Evolutionary conservation across 1,140 invertebrate species (phyloP).

Genomic region (Leguminivora glycinivorella): DNA sequence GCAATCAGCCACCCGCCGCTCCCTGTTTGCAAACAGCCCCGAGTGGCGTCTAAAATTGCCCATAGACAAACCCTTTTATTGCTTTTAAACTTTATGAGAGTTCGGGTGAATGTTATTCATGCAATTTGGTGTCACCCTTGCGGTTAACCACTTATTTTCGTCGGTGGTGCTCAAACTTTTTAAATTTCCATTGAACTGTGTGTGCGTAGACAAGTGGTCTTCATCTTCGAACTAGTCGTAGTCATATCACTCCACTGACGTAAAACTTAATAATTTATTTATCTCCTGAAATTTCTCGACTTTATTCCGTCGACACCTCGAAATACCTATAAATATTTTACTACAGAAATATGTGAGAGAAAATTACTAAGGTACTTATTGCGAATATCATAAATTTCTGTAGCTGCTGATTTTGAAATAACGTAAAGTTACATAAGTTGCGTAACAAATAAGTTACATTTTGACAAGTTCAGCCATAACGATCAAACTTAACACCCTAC

Average conservation of each 20-base stretch:
- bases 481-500: slow-evolving; percentile 21
- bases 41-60: slow-evolving; percentile 49
- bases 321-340: no score
- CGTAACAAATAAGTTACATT: not conserved
- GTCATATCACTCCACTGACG: not conserved
- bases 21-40: slow-evolving; percentile 60
- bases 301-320: no score
- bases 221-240: not conserved
- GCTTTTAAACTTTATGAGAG: slow-evolving; percentile 16
- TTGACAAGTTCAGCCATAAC: slow-evolving; percentile 19
- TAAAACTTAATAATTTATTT: no score
- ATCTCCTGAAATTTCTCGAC: no score
- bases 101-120: slow-evolving; percentile 4
- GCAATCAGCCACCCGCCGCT: slow-evolving; percentile 67
- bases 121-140: slow-evolving; percentile 22
- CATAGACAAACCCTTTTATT: slow-evolving; percentile 35
- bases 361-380: not conserved
- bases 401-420: not conserved
- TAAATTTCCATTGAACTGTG: not conserved
- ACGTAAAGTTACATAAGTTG: not conserved
- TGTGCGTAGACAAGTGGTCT: not conserved
- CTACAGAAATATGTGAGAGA: no score
- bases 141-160: not conserved
- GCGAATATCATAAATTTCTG: not conserved
- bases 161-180: not conserved